Evolutionary conservation across 1,140 invertebrate genomes (phyloP).

Genomic region (Papilio dardanus): DNA sequence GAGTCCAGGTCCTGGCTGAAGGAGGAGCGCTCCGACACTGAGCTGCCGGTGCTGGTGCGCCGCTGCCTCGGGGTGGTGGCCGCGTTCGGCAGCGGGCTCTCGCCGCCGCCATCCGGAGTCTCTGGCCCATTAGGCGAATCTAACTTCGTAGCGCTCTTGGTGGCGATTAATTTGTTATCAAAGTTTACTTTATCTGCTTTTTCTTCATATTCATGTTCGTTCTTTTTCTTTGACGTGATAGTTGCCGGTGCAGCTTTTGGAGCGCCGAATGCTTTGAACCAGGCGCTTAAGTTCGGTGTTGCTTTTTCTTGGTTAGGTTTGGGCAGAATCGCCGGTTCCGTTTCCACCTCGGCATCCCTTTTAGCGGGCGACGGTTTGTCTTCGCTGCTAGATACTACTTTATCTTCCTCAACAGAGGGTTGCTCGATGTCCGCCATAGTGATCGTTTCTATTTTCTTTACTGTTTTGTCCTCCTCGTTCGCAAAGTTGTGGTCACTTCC

Average conservation of each 20-base stretch:
- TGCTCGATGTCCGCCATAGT: conserved; percentile 42
- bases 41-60: conserved; percentile 88
- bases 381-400: conserved; percentile 49
- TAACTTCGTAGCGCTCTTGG: conserved; percentile 65
- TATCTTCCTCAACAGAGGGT: conserved; percentile 47
- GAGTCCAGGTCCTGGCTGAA: conserved; percentile 89
- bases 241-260: conserved; percentile 83
- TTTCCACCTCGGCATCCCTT: conserved; percentile 75
- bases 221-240: conserved; percentile 74
- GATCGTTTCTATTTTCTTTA: conserved; percentile 50
- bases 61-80: conserved; percentile 81
- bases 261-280: conserved; percentile 95
- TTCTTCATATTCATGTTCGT: conserved; percentile 67
- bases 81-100: conserved; percentile 73
- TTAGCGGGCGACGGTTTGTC: conserved; percentile 63
- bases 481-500: conserved; percentile 84
- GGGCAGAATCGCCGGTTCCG: conserved; percentile 59
- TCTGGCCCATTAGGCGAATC: conserved; percentile 67
- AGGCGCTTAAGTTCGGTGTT: conserved; percentile 93
- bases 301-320: conserved; percentile 84
- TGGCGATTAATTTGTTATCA: conserved; percentile 59
- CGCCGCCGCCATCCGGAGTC: conserved; percentile 66
- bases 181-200: conserved; percentile 60
- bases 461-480: conserved; percentile 69
- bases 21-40: conserved; percentile 88